Percentiles rank a stretch among this genome's conserved stretches.
Evolutionary conservation across 2,888 invertebrate genomes (phyloP).

Genomic region (Papilio elwesi): DNA sequence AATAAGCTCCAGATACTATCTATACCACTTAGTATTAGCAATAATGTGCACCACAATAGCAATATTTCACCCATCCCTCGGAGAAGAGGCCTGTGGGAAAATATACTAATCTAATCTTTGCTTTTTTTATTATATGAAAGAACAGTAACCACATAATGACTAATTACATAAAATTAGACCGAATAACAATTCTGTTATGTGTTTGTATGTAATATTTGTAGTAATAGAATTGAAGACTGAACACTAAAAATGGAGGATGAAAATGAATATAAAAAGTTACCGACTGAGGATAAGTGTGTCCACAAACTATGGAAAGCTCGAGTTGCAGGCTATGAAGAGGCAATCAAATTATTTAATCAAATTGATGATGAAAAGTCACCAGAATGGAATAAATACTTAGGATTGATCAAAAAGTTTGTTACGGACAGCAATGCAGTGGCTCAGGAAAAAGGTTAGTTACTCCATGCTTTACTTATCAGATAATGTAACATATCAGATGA

Average conservation of each 20-base stretch:
- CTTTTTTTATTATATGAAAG: too few relatives aligned
- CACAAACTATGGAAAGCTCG: constrained; percentile 99
- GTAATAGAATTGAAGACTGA: constrained; percentile 51
- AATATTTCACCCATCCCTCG: too few relatives aligned
- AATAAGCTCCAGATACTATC: too few relatives aligned
- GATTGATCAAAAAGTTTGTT: constrained; percentile 97
- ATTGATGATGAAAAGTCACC: constrained; percentile 96
- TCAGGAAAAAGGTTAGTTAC: constrained; percentile 92
- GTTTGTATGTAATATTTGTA: too few relatives aligned
- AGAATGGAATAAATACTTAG: constrained; percentile 96
- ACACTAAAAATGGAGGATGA: constrained; percentile 89
- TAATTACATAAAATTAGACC: too few relatives aligned
- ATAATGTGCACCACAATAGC: too few relatives aligned
- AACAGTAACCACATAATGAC: too few relatives aligned
- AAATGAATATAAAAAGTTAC: constrained; percentile 93
- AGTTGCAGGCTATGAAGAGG: constrained; percentile 96
- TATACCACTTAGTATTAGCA: too few relatives aligned
- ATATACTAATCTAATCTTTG: too few relatives aligned
- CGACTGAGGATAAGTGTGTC: constrained; percentile 94
- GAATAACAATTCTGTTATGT: too few relatives aligned
- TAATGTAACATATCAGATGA: too few relatives aligned
- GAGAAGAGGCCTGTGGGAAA: too few relatives aligned
- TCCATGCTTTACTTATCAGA: background rate
- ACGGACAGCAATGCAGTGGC: constrained; percentile 97
- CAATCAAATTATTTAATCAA: constrained; percentile 93